Conservation (phyloP, 2,888 invertebrate genomes). For the Hoplodrina blanda region DNA sequence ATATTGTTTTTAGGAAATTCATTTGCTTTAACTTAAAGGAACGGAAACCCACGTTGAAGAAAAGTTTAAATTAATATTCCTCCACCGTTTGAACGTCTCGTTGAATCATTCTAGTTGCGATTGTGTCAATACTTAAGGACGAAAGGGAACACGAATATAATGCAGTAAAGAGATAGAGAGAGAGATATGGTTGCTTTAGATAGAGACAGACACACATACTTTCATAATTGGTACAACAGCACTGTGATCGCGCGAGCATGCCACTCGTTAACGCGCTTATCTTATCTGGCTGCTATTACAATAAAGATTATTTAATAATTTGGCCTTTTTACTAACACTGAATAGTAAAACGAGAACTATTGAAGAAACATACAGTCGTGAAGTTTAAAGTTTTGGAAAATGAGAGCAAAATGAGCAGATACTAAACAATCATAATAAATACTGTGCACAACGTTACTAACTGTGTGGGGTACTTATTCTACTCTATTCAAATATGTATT, state of each 20-base stretch:
- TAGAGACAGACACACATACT: not conserved
- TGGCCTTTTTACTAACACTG: not conserved
- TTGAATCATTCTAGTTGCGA: not conserved
- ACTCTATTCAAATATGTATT: too few relatives aligned
- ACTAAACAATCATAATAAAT: too few relatives aligned
- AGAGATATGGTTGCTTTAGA: not conserved
- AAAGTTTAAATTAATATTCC: too few relatives aligned
- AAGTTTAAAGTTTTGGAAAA: not conserved
- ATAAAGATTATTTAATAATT: constrained; percentile 45
- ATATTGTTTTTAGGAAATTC: constrained; percentile 13
- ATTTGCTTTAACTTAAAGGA: constrained; percentile 10
- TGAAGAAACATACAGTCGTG: too few relatives aligned
- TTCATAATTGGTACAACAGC: not conserved
- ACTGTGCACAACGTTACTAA: too few relatives aligned
- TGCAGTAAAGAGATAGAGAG: not conserved
- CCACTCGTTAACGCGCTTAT: not conserved
- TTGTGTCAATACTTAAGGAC: too few relatives aligned
- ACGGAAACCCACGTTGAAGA: constrained; percentile 4
- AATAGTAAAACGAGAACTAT: not conserved
- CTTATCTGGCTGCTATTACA: constrained; percentile 33
- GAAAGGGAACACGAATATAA: not conserved
- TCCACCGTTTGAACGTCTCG: not conserved
- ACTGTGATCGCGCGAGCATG: not conserved
- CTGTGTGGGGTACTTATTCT: too few relatives aligned
- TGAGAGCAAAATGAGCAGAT: too few relatives aligned